A percentile compares a stretch with the other conserved stretches of the same genome.
phyloP scores from a whole-genome alignment of 2,113 vertebrate species.

The Hydrochoerus hydrochaeris region DNA sequence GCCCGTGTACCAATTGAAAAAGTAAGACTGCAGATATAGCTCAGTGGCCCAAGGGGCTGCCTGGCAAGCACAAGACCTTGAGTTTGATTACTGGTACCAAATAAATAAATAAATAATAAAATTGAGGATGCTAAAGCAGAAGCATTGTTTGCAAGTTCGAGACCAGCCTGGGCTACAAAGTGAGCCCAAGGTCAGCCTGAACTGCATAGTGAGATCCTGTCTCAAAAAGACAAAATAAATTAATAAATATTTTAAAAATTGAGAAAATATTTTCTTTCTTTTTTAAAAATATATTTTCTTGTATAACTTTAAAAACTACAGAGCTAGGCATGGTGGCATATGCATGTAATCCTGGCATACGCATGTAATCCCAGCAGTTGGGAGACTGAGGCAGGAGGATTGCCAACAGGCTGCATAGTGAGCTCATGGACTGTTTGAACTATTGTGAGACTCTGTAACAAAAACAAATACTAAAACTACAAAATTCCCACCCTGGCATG shows the following conservation, averaged over 20 bases:
- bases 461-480: conserved; percentile 22
- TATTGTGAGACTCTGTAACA: background rate
- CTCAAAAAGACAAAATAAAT: too few species aligned
- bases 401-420: background rate
- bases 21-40: background rate
- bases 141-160: too few species aligned
- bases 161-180: too few species aligned
- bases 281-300: conserved; percentile 45
- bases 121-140: too few species aligned
- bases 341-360: background rate
- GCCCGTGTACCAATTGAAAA: background rate
- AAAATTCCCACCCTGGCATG: conserved; percentile 65
- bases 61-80: too few species aligned
- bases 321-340: background rate
- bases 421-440: background rate
- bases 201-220: too few species aligned
- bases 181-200: too few species aligned
- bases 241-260: too few species aligned
- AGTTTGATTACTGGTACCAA: too few species aligned
- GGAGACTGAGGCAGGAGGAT: background rate
- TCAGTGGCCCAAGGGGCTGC: too few species aligned
- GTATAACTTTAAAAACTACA: conserved; percentile 24
- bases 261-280: conserved; percentile 52
- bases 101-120: too few species aligned
- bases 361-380: background rate